These are phyloP conservation scores for Apodemia duryi DNA, from an alignment of 2,888 invertebrate species.

Conservation along the genomic window DNA sequence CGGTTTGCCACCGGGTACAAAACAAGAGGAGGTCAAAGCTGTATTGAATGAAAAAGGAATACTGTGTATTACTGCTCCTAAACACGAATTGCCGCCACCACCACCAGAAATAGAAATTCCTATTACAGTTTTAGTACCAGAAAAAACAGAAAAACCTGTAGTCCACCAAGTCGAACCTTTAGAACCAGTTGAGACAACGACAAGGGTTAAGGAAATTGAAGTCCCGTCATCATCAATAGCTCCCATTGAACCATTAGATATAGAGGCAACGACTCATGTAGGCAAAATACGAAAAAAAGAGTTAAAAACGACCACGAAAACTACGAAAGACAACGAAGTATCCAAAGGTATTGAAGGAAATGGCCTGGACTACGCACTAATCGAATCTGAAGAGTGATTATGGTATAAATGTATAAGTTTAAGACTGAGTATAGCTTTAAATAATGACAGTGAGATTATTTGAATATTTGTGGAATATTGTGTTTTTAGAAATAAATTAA, in stretches of 20 bases:
- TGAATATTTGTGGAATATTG: slow-evolving; percentile 29
- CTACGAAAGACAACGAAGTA: slow-evolving; percentile 65
- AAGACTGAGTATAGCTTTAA: slow-evolving; percentile 63
- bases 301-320: slow-evolving; percentile 56
- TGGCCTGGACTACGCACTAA: slow-evolving; percentile 54
- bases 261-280: slow-evolving; percentile 60
- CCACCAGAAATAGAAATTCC: slow-evolving; percentile 61
- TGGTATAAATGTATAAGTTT: slow-evolving; percentile 29
- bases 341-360: slow-evolving; percentile 57
- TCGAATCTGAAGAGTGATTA: slow-evolving; percentile 52
- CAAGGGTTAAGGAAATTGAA: slow-evolving; percentile 34
- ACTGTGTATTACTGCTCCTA: slow-evolving; percentile 56
- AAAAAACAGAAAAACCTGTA: slow-evolving; percentile 37
- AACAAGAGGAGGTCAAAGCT: slow-evolving; percentile 63
- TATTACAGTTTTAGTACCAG: slow-evolving; percentile 51
- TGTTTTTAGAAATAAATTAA: slow-evolving; percentile 17
- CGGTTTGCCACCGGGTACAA: slow-evolving; percentile 57
- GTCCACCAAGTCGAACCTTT: slow-evolving; percentile 24
- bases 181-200: slow-evolving; percentile 29
- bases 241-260: slow-evolving; percentile 52
- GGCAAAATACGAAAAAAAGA: slow-evolving; percentile 74
- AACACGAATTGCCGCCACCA: slow-evolving; percentile 63
- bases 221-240: slow-evolving; percentile 32
- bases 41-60: slow-evolving; percentile 57
- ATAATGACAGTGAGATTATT: slow-evolving; percentile 28